Conservation (phyloP, 2,113 vertebrate species). For the Australoheros scitulus region DNA sequence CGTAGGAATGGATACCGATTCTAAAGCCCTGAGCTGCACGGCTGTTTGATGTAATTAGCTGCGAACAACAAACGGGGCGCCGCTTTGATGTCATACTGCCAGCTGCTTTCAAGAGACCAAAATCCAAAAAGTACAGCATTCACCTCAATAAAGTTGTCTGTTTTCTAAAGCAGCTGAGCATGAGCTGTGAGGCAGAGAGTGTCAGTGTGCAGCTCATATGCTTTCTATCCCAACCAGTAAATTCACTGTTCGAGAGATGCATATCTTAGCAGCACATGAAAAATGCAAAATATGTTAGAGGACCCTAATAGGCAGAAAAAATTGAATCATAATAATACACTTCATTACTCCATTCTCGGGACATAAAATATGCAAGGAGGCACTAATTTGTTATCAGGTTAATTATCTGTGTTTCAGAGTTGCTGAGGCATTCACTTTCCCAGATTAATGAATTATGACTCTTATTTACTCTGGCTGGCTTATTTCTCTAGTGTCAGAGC, state of each 20-base stretch:
- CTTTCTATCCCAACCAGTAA: conserved; percentile 7
- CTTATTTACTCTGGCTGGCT: conserved; percentile 65
- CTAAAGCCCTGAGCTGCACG: conserved; percentile 35
- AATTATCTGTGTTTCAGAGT: conserved; percentile 77
- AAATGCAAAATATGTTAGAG: conserved; percentile 62
- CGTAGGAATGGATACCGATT: conserved; percentile 40
- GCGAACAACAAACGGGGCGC: conserved; percentile 56
- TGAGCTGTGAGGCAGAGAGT: conserved; percentile 8
- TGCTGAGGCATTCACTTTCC: conserved; percentile 70
- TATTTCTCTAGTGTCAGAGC: conserved; percentile 44
- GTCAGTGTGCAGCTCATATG: conserved; percentile 4
- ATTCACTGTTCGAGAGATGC: conserved; percentile 34
- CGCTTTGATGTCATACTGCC: conserved; percentile 62
- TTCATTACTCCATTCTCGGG: conserved; percentile 71
- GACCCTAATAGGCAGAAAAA: conserved; percentile 49
- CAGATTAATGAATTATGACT: conserved; percentile 76
- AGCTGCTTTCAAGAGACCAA: conserved; percentile 44
- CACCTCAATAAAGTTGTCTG: conserved; percentile 51
- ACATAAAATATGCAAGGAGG: conserved; percentile 74
- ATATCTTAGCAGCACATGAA: conserved; percentile 49
- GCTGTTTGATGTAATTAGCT: conserved; percentile 75
- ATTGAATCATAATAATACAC: conserved; percentile 62
- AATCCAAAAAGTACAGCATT: conserved; percentile 34
- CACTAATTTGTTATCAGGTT: conserved; percentile 75
- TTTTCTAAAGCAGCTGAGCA: conserved; percentile 38